These are phyloP conservation scores for Illadopsis cleaveri DNA, from an alignment of 2,113 vertebrate genomes.

Conservation along the genomic window DNA sequence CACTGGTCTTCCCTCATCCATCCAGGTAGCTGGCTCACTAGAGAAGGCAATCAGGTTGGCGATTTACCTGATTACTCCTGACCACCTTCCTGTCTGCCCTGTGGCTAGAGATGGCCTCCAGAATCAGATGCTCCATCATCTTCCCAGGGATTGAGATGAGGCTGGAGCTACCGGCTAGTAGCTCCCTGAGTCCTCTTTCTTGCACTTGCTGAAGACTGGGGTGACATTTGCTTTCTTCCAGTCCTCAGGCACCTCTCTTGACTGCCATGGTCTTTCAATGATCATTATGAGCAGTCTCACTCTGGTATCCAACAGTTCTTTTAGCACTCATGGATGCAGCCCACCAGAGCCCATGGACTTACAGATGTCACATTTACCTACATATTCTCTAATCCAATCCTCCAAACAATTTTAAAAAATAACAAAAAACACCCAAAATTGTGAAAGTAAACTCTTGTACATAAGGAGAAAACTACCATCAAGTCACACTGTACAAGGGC, in stretches of 20 bases:
- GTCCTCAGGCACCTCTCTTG: not conserved
- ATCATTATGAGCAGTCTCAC: not conserved
- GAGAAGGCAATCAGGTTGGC: not conserved
- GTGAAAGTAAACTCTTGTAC: not conserved
- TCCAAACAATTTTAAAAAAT: not conserved
- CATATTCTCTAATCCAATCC: not conserved
- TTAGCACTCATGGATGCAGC: not conserved
- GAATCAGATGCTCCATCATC: not conserved
- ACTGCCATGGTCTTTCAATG: not conserved
- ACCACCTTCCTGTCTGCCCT: not conserved
- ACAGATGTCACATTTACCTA: not conserved
- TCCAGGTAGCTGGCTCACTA: not conserved
- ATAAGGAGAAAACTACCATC: not conserved
- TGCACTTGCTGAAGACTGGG: not conserved
- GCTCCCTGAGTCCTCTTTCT: not conserved
- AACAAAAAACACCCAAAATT: not conserved
- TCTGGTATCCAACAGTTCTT: not conserved
- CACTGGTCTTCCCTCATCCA: not conserved
- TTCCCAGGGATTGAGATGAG: not conserved
- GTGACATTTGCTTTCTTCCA: not conserved
- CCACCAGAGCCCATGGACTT: not conserved
- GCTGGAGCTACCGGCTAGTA: not conserved
- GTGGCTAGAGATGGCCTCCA: not conserved
- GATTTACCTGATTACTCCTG: not conserved
- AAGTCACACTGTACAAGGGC: not conserved